Conservation (phyloP, 2,113 vertebrate species). For the Bubalus kerabau region DNA sequence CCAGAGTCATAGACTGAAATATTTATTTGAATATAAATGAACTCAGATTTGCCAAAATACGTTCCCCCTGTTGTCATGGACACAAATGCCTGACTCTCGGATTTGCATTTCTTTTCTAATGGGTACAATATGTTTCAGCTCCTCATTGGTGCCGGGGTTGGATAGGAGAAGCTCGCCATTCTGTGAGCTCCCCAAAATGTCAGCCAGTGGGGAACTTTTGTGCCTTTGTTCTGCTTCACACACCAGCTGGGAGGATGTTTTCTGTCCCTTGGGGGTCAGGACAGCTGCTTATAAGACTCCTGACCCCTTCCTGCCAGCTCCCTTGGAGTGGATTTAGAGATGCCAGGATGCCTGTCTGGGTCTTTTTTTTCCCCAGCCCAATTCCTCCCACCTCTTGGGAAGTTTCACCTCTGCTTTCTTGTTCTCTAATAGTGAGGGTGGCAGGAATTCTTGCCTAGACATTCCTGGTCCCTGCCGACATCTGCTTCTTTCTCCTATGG, state of each 20-base stretch:
- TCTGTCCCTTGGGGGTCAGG: background rate
- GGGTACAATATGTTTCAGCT: slow-evolving; percentile 72
- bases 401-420: background rate
- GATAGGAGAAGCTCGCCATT: slow-evolving; percentile 62
- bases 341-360: background rate
- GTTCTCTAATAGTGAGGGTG: background rate
- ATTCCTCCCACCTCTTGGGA: background rate
- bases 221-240: slow-evolving; percentile 14
- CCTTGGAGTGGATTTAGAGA: background rate
- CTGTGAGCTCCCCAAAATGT: slow-evolving; percentile 63
- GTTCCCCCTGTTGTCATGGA: slow-evolving; percentile 74
- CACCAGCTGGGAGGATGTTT: background rate
- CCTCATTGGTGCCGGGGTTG: slow-evolving; percentile 62
- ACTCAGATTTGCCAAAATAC: slow-evolving; percentile 73
- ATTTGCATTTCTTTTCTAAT: slow-evolving; percentile 77
- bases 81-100: slow-evolving; percentile 74
- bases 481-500: background rate
- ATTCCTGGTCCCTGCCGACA: background rate
- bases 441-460: background rate
- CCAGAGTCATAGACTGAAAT: slow-evolving; percentile 76
- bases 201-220: slow-evolving; percentile 56
- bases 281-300: background rate
- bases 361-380: background rate
- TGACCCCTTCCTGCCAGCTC: background rate
- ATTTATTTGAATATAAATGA: slow-evolving; percentile 78